These are phyloP conservation scores for Ectropis grisescens DNA, from an alignment of 1,140 invertebrate genomes.

Conservation along the genomic window DNA sequence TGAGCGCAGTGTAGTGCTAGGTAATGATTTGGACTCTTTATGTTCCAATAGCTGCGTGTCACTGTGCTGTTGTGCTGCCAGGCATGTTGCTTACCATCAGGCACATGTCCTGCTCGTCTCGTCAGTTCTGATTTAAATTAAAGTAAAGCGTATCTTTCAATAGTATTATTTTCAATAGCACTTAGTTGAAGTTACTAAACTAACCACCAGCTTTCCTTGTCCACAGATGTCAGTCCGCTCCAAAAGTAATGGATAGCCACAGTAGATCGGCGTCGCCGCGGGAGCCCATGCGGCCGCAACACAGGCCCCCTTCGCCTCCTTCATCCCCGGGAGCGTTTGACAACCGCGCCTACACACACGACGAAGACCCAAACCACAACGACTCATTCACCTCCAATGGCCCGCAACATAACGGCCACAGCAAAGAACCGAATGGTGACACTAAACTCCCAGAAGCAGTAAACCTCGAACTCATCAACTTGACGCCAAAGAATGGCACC, in stretches of 20 bases:
- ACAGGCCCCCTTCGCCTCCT: slow-evolving; percentile 48
- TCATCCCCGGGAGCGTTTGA: slow-evolving; percentile 43
- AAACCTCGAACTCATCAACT: slow-evolving; percentile 83
- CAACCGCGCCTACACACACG: slow-evolving; percentile 53
- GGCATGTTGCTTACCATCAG: no score
- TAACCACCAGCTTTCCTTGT: slow-evolving; percentile 12
- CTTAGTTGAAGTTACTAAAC: no score
- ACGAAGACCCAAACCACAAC: slow-evolving; percentile 58
- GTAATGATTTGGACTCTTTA: no score
- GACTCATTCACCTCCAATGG: slow-evolving; percentile 48
- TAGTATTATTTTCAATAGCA: no score
- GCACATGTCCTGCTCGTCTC: no score
- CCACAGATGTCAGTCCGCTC: slow-evolving; percentile 62
- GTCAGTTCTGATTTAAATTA: no score
- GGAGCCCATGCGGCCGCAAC: slow-evolving; percentile 44
- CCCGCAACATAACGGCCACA: slow-evolving; percentile 40
- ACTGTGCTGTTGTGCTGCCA: no score
- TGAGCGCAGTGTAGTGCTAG: no score
- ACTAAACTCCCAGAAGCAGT: slow-evolving; percentile 78
- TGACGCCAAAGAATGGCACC: slow-evolving; percentile 76
- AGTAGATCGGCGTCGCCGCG: slow-evolving; percentile 60
- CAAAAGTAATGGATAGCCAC: slow-evolving; percentile 58
- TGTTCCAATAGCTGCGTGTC: no score
- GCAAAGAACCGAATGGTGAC: slow-evolving; percentile 46
- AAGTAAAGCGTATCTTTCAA: no score